phyloP scores from a whole-genome alignment of 2,888 invertebrate species.

The Machimus rusticus region DNA sequence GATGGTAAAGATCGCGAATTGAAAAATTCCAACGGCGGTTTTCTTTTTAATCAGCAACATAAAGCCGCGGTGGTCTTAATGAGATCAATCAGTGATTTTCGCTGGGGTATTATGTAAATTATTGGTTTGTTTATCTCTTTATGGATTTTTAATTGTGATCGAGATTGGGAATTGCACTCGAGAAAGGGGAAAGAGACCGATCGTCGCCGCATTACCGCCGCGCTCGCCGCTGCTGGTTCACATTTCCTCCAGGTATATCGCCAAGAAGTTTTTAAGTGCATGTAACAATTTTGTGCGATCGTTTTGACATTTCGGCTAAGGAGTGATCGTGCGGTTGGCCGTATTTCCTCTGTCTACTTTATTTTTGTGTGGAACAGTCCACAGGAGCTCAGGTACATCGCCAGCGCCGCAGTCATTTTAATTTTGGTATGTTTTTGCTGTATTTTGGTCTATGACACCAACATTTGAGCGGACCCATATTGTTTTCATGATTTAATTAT shows the following conservation, averaged over 20 bases:
- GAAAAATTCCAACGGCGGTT: not conserved
- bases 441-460: not conserved
- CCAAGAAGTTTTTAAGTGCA: slow-evolving; percentile 19
- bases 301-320: slow-evolving; percentile 35
- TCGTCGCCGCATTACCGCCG: not conserved
- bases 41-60: not conserved
- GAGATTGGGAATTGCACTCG: not conserved
- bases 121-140: not conserved
- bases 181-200: slow-evolving; percentile 1
- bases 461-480: not conserved
- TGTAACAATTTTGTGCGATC: slow-evolving; percentile 37
- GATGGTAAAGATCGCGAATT: slow-evolving; percentile 24
- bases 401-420: not conserved
- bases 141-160: not conserved
- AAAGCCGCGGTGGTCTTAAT: not conserved
- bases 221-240: not conserved
- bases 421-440: not conserved
- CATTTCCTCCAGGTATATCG: not conserved
- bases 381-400: not conserved
- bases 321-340: slow-evolving; percentile 15
- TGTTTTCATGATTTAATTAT: not conserved
- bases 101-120: slow-evolving; percentile 23
- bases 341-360: not conserved
- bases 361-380: not conserved
- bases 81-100: slow-evolving; percentile 14